A percentile compares a stretch with the other conserved stretches of the same genome.
phyloP scores from a whole-genome alignment of 2,113 vertebrate species.

The Hemiprocne comata region DNA sequence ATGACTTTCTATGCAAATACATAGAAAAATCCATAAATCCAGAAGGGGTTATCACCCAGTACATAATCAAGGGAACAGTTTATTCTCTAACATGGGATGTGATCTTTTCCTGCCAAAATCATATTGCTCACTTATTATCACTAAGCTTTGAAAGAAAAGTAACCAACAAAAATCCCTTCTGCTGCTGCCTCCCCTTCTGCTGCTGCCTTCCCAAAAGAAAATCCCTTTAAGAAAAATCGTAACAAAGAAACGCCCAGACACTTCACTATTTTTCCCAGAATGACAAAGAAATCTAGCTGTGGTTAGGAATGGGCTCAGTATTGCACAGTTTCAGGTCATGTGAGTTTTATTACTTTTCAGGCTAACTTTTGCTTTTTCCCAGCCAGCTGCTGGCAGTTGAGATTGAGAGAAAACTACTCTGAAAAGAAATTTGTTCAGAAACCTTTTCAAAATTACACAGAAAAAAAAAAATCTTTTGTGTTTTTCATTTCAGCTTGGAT shows the following conservation, averaged over 20 bases:
- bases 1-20: background rate
- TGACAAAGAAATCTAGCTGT: conserved; percentile 18
- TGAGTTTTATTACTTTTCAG: conserved; percentile 31
- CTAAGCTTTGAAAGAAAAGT: background rate
- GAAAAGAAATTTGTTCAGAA: conserved; percentile 5
- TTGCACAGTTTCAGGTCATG: conserved; percentile 18
- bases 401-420: background rate
- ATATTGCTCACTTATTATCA: background rate
- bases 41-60: background rate
- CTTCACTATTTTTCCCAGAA: conserved; percentile 16
- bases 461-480: background rate
- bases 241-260: conserved; percentile 30
- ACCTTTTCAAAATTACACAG: background rate
- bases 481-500: conserved; percentile 10
- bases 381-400: background rate
- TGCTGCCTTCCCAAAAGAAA: background rate
- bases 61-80: background rate
- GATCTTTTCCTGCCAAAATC: conserved; percentile 28
- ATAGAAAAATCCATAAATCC: conserved; percentile 6
- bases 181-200: background rate
- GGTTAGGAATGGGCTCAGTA: background rate
- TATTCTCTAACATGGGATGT: background rate
- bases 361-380: conserved; percentile 22
- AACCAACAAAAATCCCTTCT: conserved; percentile 25
- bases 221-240: conserved; percentile 9